Conservation (phyloP, 53 echinoderm and acorn worm species). For the Echinarachnius parma region DNA sequence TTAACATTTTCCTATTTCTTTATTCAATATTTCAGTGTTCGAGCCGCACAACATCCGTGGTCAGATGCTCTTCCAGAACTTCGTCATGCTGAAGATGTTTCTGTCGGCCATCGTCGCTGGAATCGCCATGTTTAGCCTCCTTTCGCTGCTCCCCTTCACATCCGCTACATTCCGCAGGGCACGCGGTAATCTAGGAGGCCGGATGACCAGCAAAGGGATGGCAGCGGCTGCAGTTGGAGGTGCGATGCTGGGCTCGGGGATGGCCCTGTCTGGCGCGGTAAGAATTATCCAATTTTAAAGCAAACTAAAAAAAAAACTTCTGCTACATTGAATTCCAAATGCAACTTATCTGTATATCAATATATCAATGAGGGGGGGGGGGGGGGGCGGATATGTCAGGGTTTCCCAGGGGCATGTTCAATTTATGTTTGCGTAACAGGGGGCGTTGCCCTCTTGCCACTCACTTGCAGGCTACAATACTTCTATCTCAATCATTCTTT, state of each 20-base stretch:
- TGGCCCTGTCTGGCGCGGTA: slow-evolving; percentile 92
- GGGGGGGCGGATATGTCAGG: not conserved
- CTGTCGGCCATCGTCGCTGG: slow-evolving; percentile 73
- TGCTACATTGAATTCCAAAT: too few species aligned
- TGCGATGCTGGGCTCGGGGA: slow-evolving; percentile 79
- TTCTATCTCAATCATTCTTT: too few species aligned
- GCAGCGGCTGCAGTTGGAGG: slow-evolving; percentile 68
- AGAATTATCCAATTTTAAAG: too few species aligned
- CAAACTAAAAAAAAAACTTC: too few species aligned
- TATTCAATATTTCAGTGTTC: slow-evolving; percentile 61
- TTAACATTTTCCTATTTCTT: slow-evolving; percentile 12
- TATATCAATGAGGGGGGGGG: not conserved
- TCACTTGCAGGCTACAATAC: too few species aligned
- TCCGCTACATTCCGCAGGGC: slow-evolving; percentile 52
- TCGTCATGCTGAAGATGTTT: slow-evolving; percentile 97
- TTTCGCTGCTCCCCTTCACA: slow-evolving; percentile 77
- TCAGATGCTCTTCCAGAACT: slow-evolving; percentile 86
- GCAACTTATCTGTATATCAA: too few species aligned
- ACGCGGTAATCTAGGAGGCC: slow-evolving; percentile 54
- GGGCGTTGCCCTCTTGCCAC: too few species aligned
- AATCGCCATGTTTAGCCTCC: slow-evolving; percentile 63
- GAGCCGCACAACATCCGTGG: slow-evolving; percentile 79
- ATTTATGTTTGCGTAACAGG: too few species aligned
- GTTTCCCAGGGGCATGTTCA: too few species aligned
- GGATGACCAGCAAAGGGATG: slow-evolving; percentile 66